Percentiles rank a stretch among this genome's conserved stretches.
These are phyloP conservation scores for Drosophila diplacantha DNA, from an alignment of 2,888 invertebrate species.

Conservation along the genomic window DNA sequence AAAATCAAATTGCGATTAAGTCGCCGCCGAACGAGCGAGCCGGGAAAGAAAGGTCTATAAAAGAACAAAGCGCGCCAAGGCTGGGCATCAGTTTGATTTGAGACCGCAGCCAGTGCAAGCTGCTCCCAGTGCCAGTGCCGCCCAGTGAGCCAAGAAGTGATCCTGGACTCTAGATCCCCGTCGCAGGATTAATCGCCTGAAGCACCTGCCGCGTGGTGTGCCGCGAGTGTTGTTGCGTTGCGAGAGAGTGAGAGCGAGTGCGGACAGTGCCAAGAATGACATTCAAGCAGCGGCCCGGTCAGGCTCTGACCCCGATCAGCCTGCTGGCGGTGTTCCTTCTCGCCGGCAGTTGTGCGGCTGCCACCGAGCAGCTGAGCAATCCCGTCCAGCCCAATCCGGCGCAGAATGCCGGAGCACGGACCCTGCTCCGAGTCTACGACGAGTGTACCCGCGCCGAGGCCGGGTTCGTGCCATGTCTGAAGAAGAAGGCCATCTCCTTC, in stretches of 20 bases:
- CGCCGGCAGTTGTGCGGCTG: conserved; percentile 56
- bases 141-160: conserved; percentile 25
- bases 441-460: conserved; percentile 85
- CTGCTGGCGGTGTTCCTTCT: conserved; percentile 51
- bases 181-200: conserved; percentile 19
- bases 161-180: conserved; percentile 22
- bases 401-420: conserved; percentile 82
- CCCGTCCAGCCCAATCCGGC: conserved; percentile 27
- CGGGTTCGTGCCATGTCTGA: conserved; percentile 86
- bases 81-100: conserved; percentile 80
- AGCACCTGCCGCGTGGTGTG: conserved; percentile 39
- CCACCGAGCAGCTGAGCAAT: conserved; percentile 71
- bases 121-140: conserved; percentile 42
- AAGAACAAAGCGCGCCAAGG: conserved; percentile 76
- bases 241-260: conserved; percentile 21
- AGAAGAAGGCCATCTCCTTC: conserved; percentile 89
- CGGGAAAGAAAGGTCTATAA: conserved; percentile 75
- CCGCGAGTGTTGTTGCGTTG: conserved; percentile 33
- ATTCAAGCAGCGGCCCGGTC: conserved; percentile 50
- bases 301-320: conserved; percentile 27
- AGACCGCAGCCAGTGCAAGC: conserved; percentile 71
- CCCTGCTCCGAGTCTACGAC: conserved; percentile 85
- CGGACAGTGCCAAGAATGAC: conserved; percentile 46
- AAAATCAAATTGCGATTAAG: conserved; percentile 65
- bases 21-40: conserved; percentile 31